Percentiles rank a stretch among this genome's conserved stretches.
phyloP scores from a whole-genome alignment of 2,797 vertebrate species.

The Melopsittacus undulatus region DNA sequence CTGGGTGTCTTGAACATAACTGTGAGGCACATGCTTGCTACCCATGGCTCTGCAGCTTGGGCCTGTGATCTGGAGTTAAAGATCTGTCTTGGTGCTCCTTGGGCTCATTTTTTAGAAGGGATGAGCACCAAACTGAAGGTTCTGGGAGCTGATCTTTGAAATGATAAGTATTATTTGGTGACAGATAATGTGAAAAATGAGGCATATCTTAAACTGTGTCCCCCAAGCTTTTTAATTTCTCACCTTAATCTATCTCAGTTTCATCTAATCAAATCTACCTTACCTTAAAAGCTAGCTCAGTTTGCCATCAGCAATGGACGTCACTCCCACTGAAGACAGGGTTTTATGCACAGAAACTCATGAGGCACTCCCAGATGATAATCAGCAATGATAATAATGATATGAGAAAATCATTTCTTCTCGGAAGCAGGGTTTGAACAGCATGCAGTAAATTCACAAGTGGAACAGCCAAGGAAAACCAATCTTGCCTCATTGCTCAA shows the following conservation, averaged over 20 bases:
- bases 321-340: background rate
- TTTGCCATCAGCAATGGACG: background rate
- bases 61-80: background rate
- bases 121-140: background rate
- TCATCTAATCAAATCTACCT: background rate
- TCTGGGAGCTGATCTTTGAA: background rate
- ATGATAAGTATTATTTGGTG: background rate
- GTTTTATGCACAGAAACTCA: background rate
- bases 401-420: background rate
- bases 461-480: background rate
- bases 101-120: background rate
- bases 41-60: background rate
- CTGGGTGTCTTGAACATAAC: background rate
- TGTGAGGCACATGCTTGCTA: background rate
- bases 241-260: background rate
- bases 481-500: background rate
- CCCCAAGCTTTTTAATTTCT: background rate
- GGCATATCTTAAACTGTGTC: background rate
- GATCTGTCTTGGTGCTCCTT: background rate
- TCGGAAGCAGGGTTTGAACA: background rate
- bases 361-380: background rate
- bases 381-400: background rate
- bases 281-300: background rate
- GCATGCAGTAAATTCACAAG: background rate
- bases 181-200: background rate